A percentile compares a stretch with the other conserved stretches of the same genome.
Conservation (phyloP, 2,888 invertebrate species). For the Drosophila peninsularis region DNA sequence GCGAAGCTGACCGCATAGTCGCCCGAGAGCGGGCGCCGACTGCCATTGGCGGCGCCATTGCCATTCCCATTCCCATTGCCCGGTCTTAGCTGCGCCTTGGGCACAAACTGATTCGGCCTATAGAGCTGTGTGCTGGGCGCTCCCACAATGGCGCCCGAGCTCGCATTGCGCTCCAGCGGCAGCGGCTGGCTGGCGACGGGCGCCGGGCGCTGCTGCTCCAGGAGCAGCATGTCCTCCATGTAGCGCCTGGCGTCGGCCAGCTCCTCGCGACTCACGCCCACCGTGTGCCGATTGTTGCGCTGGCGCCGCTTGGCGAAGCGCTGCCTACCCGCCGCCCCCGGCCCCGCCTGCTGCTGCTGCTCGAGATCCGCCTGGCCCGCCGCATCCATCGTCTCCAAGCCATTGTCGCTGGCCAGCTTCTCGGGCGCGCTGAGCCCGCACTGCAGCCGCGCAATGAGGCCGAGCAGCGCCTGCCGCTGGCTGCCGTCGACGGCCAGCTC, state of each 20-base stretch:
- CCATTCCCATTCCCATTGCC: not conserved
- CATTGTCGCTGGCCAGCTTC: slow-evolving; percentile 55
- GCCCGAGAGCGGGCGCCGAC: slow-evolving; percentile 74
- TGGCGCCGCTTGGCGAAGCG: slow-evolving; percentile 87
- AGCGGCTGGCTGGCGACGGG: slow-evolving; percentile 62
- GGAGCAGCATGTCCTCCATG: slow-evolving; percentile 88
- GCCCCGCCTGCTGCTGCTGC: slow-evolving; percentile 59
- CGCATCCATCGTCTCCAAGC: not conserved
- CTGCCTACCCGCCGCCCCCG: slow-evolving; percentile 83
- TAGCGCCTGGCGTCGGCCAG: slow-evolving; percentile 91
- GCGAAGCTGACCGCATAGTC: slow-evolving; percentile 79
- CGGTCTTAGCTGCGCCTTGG: slow-evolving; percentile 26
- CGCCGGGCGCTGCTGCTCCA: slow-evolving; percentile 70
- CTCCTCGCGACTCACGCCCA: slow-evolving; percentile 93
- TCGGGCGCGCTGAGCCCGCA: slow-evolving; percentile 85
- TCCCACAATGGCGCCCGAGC: slow-evolving; percentile 84
- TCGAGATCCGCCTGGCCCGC: slow-evolving; percentile 28
- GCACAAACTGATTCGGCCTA: slow-evolving; percentile 83
- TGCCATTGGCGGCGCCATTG: not conserved
- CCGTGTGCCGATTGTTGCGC: slow-evolving; percentile 90
- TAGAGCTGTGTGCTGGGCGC: slow-evolving; percentile 64
- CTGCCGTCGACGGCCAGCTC: slow-evolving; percentile 85
- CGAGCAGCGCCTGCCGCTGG: slow-evolving; percentile 87
- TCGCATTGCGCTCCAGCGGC: slow-evolving; percentile 85
- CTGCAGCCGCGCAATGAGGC: slow-evolving; percentile 89